Evolutionary conservation across 2,113 vertebrate genomes (phyloP).

Genomic region (Parus major): DNA sequence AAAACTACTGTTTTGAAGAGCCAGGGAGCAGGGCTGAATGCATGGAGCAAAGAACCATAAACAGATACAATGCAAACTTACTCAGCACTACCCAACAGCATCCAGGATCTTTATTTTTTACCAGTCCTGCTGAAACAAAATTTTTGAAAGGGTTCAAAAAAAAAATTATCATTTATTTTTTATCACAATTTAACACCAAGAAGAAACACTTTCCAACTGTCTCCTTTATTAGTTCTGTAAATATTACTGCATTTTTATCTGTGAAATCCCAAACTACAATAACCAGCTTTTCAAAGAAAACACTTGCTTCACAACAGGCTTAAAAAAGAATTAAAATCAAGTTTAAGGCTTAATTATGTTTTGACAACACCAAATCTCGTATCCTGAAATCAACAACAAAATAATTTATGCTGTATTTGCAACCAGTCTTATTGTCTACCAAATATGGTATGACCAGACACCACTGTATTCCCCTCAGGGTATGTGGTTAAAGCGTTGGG

Average conservation of each 20-base stretch:
- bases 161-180: neutral
- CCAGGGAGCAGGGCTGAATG: neutral
- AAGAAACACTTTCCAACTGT: neutral
- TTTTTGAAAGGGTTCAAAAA: neutral
- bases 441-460: neutral
- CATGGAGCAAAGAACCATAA: neutral
- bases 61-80: neutral
- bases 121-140: neutral
- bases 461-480: neutral
- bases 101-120: neutral
- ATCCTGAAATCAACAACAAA: neutral
- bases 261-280: neutral
- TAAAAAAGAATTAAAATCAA: neutral
- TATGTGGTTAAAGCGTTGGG: neutral
- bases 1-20: neutral
- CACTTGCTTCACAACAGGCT: neutral
- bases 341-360: neutral
- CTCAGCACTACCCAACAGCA: neutral
- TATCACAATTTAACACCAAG: neutral
- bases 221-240: neutral
- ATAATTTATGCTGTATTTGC: neutral
- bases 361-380: neutral
- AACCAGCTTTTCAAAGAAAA: neutral
- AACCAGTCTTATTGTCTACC: neutral
- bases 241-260: neutral